Evolutionary conservation across 2,888 invertebrate species (phyloP).

Genomic region (Eristalis intricaria): DNA sequence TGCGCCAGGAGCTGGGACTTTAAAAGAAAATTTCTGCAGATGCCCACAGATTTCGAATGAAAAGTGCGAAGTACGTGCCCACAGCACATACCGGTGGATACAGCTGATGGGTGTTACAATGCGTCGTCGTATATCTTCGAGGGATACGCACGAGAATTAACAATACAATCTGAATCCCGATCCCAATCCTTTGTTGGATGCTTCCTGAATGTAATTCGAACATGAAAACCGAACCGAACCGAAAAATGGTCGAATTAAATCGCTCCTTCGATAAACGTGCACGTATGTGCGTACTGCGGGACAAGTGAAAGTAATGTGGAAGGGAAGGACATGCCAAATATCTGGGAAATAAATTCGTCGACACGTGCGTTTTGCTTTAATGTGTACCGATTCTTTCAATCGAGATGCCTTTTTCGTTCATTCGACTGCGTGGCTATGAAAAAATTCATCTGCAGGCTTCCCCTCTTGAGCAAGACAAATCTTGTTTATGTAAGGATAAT

Average conservation of each 20-base stretch:
- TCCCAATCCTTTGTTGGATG: conserved; percentile 46
- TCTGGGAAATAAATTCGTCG: conserved; percentile 48
- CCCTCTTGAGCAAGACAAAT: too few species aligned
- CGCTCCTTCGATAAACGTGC: conserved; percentile 48
- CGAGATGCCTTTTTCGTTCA: not conserved
- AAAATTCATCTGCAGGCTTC: not conserved
- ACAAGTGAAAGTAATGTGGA: conserved; percentile 52
- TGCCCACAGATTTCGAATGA: conserved; percentile 55
- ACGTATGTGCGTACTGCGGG: conserved; percentile 48
- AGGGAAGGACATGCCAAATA: conserved; percentile 28
- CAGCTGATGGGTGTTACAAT: conserved; percentile 62
- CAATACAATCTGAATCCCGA: conserved; percentile 43
- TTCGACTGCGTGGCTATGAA: not conserved
- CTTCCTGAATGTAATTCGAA: conserved; percentile 60
- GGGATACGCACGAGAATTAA: conserved; percentile 46
- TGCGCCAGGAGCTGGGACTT: conserved; percentile 41
- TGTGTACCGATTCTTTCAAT: not conserved
- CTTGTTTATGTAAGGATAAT: too few species aligned
- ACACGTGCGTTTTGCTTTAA: conserved; percentile 52
- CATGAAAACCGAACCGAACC: conserved; percentile 5
- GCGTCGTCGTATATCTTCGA: conserved; percentile 27
- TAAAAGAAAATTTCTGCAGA: conserved; percentile 59
- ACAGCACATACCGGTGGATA: conserved; percentile 54
- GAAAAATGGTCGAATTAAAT: conserved; percentile 58
- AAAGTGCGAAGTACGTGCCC: conserved; percentile 68